Conservation (phyloP, 2,888 invertebrate species). For the Cheiracanthium punctorium region DNA sequence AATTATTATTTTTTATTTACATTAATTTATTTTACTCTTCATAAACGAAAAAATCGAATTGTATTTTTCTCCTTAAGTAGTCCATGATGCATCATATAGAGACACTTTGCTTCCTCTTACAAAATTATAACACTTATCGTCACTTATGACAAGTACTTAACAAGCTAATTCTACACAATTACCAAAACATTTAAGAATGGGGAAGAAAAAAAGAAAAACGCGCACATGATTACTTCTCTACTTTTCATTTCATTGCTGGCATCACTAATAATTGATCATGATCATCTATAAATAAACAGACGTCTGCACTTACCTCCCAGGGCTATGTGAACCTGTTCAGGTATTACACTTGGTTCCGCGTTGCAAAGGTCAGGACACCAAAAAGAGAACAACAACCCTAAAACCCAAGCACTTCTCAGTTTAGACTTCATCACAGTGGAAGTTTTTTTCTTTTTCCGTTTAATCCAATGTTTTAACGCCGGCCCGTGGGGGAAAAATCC, state of each 20-base stretch:
- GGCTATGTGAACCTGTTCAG: conserved; percentile 72
- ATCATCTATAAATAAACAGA: conserved; percentile 2
- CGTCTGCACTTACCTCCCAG: conserved; percentile 71
- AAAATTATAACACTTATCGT: too few relatives aligned
- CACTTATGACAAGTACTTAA: too few relatives aligned
- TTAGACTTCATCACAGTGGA: not conserved
- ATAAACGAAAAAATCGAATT: too few relatives aligned
- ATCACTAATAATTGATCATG: not conserved
- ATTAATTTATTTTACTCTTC: too few relatives aligned
- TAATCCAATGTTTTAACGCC: conserved; percentile 16
- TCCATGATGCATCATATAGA: too few relatives aligned
- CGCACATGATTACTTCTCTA: not conserved
- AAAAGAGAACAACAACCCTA: conserved; percentile 17
- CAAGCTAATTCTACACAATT: too few relatives aligned
- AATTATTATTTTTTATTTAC: too few relatives aligned
- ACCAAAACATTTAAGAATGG: too few relatives aligned
- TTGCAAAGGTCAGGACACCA: conserved; percentile 14
- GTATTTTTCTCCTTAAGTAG: too few relatives aligned
- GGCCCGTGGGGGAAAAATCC: conserved; percentile 1
- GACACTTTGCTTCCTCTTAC: too few relatives aligned
- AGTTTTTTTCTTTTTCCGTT: not conserved
- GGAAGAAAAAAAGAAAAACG: too few relatives aligned
- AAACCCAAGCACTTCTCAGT: not conserved
- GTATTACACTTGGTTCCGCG: conserved; percentile 32
- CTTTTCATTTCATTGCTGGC: conserved; percentile 4